phyloP scores from a whole-genome alignment of 1,140 invertebrate species.

The Calosoma granatense region DNA sequence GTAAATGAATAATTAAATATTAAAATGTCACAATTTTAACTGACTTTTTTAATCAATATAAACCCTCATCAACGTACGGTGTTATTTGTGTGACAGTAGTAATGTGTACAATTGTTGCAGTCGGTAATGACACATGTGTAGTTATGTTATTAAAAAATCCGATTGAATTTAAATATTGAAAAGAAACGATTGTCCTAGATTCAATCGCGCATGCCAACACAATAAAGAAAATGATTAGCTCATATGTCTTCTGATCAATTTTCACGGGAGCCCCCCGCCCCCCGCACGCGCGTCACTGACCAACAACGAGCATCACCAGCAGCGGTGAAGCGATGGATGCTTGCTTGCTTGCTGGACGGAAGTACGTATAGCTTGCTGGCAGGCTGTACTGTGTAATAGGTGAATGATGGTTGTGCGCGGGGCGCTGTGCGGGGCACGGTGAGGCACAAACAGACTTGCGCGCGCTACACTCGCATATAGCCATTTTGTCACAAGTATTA shows the following conservation, averaged over 20 bases:
- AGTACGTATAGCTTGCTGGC: slow-evolving; percentile 13
- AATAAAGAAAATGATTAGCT: slow-evolving; percentile 8
- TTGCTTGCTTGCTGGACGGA: slow-evolving; percentile 11
- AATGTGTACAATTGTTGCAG: not conserved
- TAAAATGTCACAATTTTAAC: too few relatives aligned
- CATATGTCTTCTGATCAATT: slow-evolving; percentile 15
- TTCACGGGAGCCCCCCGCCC: slow-evolving; percentile 4
- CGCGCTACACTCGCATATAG: slow-evolving; percentile 22
- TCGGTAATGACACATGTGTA: too few relatives aligned
- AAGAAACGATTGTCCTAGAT: slow-evolving; percentile 1
- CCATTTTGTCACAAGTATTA: slow-evolving; percentile 35
- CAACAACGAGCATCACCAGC: slow-evolving; percentile 9
- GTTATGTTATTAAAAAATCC: too few relatives aligned
- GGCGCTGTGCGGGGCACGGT: too few relatives aligned
- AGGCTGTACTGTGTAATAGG: slow-evolving; percentile 10
- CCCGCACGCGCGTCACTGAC: too few relatives aligned
- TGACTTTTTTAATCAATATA: too few relatives aligned
- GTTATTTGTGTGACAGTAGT: not conserved
- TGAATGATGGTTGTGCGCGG: slow-evolving; percentile 12
- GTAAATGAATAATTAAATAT: not conserved
- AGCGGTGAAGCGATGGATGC: not conserved
- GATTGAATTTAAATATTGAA: not conserved
- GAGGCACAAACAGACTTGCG: too few relatives aligned
- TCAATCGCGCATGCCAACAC: slow-evolving; percentile 1
- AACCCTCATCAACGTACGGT: too few relatives aligned